phyloP scores from a whole-genome alignment of 2,797 vertebrate genomes.

The Aplochiton taeniatus region DNA sequence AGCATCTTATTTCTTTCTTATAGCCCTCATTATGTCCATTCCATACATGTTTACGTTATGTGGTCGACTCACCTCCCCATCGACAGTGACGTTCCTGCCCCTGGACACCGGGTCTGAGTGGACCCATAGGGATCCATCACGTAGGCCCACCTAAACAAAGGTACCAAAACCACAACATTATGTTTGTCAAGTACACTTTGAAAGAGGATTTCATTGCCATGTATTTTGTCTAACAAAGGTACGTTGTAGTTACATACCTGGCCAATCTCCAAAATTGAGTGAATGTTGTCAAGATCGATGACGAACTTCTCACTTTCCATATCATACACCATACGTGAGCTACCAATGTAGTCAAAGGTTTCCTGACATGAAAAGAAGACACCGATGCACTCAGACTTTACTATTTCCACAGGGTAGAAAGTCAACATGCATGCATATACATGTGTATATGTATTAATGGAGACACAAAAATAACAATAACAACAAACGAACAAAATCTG shows the following conservation, averaged over 20 bases:
- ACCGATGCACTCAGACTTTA: background rate
- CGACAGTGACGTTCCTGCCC: conserved; percentile 71
- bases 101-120: conserved; percentile 90
- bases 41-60: no score
- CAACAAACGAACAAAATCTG: background rate
- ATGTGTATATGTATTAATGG: background rate
- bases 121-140: conserved; percentile 78
- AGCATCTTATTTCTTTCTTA: background rate
- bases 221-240: no score
- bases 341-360: conserved; percentile 97
- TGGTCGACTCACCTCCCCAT: conserved; percentile 71
- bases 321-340: conserved; percentile 93
- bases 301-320: conserved; percentile 87
- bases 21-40: no score
- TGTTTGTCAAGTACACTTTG: background rate
- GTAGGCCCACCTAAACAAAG: conserved; percentile 81
- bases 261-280: conserved; percentile 87
- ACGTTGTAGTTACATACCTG: conserved; percentile 77
- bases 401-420: background rate
- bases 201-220: background rate
- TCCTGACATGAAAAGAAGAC: conserved; percentile 74
- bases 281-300: conserved; percentile 84
- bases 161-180: background rate
- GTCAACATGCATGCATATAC: background rate
- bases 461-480: background rate